Evolutionary conservation across 2,113 vertebrate species (phyloP).

Genomic region (Pituophis catenifer): DNA sequence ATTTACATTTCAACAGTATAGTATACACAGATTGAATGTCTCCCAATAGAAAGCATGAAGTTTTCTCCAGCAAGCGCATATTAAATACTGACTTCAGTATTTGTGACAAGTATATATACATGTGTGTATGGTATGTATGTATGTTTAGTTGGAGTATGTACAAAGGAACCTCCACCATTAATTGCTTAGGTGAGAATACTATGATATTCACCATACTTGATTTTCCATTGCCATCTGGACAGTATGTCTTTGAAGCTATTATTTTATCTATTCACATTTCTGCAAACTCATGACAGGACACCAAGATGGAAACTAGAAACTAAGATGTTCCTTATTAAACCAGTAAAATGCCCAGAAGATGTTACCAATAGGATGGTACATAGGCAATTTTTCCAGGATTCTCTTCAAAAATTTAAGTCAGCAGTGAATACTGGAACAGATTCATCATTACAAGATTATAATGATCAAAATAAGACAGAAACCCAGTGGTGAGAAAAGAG

Average conservation of each 20-base stretch:
- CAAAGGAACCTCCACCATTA: background rate
- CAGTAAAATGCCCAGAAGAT: background rate
- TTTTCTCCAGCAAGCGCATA: background rate
- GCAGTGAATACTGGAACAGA: background rate
- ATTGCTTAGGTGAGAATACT: background rate
- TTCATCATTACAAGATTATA: constrained; percentile 11
- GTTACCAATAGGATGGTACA: background rate
- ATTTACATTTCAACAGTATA: background rate
- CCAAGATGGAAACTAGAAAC: background rate
- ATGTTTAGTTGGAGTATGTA: background rate
- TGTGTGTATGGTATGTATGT: background rate
- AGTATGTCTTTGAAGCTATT: background rate
- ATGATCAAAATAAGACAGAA: constrained; percentile 32
- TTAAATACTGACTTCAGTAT: background rate
- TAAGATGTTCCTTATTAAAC: background rate
- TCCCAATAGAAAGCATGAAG: background rate
- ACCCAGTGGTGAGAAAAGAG: constrained; percentile 6
- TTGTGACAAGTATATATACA: background rate
- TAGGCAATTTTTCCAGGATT: background rate
- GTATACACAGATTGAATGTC: background rate
- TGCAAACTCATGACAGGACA: background rate
- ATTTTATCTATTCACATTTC: background rate
- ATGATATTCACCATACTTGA: background rate
- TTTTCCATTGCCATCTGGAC: background rate
- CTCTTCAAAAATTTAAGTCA: background rate